These are phyloP conservation scores for Dendronephthya gigantea DNA, from an alignment of 64 coral and sea anemone species.

Conservation along the genomic window DNA sequence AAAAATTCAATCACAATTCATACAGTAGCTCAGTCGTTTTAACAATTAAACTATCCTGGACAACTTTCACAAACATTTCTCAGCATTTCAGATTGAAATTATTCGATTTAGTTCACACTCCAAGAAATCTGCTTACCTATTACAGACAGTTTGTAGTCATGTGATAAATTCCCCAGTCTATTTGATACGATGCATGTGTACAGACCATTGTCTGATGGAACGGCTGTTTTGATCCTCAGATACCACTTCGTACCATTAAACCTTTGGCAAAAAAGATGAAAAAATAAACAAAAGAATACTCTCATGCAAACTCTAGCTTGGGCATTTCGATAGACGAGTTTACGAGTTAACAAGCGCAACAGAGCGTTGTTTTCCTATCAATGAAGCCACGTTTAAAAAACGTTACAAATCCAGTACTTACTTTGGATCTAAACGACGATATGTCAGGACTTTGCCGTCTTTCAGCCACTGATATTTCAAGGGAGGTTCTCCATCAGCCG, in stretches of 20 bases:
- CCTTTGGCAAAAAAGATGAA: not conserved
- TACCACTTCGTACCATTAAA: not conserved
- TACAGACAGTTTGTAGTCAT: not conserved
- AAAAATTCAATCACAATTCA: too few relatives aligned
- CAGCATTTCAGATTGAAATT: too few relatives aligned
- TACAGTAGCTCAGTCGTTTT: too few relatives aligned
- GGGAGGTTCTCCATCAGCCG: constrained; percentile 43
- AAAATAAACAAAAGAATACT: not conserved
- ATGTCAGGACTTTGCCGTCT: not conserved
- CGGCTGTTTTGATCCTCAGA: not conserved
- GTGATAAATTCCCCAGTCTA: not conserved
- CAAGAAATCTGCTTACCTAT: not conserved
- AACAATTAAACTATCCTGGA: too few relatives aligned
- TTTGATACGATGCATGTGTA: not conserved
- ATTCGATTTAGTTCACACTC: too few relatives aligned
- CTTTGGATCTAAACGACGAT: constrained; percentile 14
- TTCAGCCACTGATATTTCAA: constrained; percentile 57
- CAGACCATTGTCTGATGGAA: not conserved
- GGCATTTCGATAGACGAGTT: too few relatives aligned
- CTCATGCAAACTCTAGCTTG: not conserved
- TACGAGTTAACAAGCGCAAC: too few relatives aligned
- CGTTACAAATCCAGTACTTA: too few relatives aligned
- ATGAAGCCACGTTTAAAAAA: not conserved
- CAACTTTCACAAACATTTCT: too few relatives aligned
- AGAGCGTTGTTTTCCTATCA: too few relatives aligned